Base-by-base conservation (phyloP, 2,113 vertebrate species). In the Cervus canadensis region DNA sequence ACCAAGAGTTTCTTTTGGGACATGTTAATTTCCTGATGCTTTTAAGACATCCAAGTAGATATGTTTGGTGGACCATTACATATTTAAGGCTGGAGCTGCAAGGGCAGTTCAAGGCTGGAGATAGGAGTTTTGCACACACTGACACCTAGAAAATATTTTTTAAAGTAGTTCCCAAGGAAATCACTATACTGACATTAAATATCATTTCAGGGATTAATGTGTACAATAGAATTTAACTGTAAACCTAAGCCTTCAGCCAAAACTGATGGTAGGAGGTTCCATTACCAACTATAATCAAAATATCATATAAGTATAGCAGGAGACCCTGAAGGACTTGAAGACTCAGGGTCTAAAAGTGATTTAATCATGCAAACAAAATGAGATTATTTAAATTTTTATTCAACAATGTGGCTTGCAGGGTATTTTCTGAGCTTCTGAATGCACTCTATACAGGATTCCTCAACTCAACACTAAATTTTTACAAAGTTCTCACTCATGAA, bases 221-320 rank as follows among this genome's bases (percentile, higher is more conserved):
- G 2, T 64, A 64, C 28, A 87, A 83, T 48, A 89, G 13, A 92
- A 78, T 78, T 82, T 52, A 94, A 92, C n/a, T 92, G 2, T 88
- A 79, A 93, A 78, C n/a, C 16, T 25, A 81, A 85, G 33, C 5
- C n/a, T 60, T 84, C 45, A 93, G 57, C 40, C 64, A 94, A 95
- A 91, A 87, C 13, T 59, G 13, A 64, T 54, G 3, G 11, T 45
- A 67, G 6, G 4, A 3, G 33, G 8, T 89, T 62, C 25, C 11
- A 88, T 78, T 16, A 89, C 13, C 79, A 90, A 57, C 17, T 89
- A 45, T 87, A 84, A 36, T 25, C 28, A 96, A 95, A 97, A 92
- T 89, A 87, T 64, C 50, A 52, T 10, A 30, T 28, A 93, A 60
- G 7, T 40, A 3, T 62, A 90, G 76, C 21, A 67, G 21, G n/a